These are phyloP conservation scores for Eciton burchellii DNA, from an alignment of 1,140 invertebrate species.

Conservation along the genomic window DNA sequence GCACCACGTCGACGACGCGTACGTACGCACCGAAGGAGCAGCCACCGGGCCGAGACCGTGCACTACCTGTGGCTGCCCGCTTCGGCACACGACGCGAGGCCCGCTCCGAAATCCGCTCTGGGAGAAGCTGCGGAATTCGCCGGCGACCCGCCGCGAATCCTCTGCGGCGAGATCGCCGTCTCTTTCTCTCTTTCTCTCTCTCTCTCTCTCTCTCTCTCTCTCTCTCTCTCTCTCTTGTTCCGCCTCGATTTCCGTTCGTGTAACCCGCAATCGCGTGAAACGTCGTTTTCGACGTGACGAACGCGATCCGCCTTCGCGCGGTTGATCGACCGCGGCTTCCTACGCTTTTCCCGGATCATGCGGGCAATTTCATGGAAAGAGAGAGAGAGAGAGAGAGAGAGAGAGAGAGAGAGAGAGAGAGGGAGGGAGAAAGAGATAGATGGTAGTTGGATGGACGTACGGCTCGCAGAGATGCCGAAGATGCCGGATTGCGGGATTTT, in stretches of 20 bases:
- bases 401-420: too few species aligned
- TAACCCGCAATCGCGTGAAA: background rate
- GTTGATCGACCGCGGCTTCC: conserved; percentile 16
- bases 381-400: too few species aligned
- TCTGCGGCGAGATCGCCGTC: background rate
- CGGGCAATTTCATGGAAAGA: conserved; percentile 32
- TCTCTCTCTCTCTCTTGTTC: background rate
- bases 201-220: background rate
- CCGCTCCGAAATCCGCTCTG: background rate
- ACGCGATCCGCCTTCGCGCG: conserved; percentile 3
- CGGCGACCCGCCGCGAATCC: too few species aligned
- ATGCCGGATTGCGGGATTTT: conserved; percentile 23
- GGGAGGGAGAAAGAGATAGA: too few species aligned
- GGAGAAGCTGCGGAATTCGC: background rate
- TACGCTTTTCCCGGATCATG: conserved; percentile 30
- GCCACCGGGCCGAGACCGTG: conserved; percentile 15
- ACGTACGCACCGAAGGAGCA: conserved; percentile 40
- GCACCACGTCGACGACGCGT: conserved; percentile 67
- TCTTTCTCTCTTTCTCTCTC: too few species aligned
- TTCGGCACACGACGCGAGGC: too few species aligned
- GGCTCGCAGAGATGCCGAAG: conserved; percentile 18
- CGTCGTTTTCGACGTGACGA: conserved; percentile 8
- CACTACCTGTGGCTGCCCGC: conserved; percentile 21
- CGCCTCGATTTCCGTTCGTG: background rate
- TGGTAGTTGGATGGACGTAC: background rate